These are phyloP conservation scores for Apogon hyalosoma DNA, from an alignment of 2,797 vertebrate genomes.

Conservation along the genomic window DNA sequence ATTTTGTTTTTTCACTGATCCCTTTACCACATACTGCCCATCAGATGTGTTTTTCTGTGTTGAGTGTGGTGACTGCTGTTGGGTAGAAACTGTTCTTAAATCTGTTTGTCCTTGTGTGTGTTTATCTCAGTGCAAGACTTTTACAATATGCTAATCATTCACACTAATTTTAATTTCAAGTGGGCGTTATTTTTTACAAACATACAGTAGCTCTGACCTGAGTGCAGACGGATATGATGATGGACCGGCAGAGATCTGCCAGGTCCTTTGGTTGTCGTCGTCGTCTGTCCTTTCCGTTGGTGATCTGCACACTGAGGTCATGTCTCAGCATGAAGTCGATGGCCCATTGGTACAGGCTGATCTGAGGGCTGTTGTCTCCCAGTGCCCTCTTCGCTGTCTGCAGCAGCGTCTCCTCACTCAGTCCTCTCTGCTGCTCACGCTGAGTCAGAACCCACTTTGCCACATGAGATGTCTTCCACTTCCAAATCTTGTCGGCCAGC, in stretches of 20 bases:
- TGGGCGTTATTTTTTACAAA: too few relatives aligned
- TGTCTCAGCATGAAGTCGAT: constrained; percentile 90
- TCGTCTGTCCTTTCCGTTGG: constrained; percentile 56
- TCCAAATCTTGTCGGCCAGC: constrained; percentile 39
- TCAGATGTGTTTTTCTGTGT: too few relatives aligned
- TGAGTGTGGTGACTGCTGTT: too few relatives aligned
- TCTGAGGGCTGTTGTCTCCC: constrained; percentile 58
- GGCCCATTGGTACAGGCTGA: constrained; percentile 82
- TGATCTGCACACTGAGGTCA: constrained; percentile 74
- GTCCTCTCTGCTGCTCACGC: constrained; percentile 88
- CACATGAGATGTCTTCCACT: constrained; percentile 82
- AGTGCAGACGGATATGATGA: constrained; percentile 80
- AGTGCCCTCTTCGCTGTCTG: constrained; percentile 78
- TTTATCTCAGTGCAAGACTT: too few relatives aligned
- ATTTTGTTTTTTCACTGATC: too few relatives aligned
- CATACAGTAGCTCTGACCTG: constrained; percentile 69
- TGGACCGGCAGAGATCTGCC: constrained; percentile 73
- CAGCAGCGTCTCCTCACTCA: constrained; percentile 87
- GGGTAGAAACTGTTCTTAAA: too few relatives aligned
- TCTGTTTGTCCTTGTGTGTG: too few relatives aligned
- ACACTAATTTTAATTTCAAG: too few relatives aligned
- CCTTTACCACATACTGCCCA: too few relatives aligned
- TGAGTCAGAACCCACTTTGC: constrained; percentile 88
- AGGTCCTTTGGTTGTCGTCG: constrained; percentile 77
- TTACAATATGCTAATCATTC: too few relatives aligned